A percentile compares a stretch with the other conserved stretches of the same genome.
phyloP scores from a whole-genome alignment of 2,888 invertebrate genomes.

The Hemaris fuciformis region DNA sequence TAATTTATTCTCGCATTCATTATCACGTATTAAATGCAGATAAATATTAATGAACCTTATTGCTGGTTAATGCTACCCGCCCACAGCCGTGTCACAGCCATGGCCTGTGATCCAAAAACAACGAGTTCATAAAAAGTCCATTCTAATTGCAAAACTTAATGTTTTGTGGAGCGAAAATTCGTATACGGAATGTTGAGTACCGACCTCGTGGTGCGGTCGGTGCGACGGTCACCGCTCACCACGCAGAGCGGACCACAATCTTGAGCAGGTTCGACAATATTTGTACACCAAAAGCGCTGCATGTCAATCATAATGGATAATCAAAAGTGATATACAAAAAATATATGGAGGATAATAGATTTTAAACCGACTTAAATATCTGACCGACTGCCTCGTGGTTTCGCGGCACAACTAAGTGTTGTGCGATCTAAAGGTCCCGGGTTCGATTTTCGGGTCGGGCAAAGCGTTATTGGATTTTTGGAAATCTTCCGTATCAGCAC shows the following conservation, averaged over 20 bases:
- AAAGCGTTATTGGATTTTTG: too few species aligned
- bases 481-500: too few species aligned
- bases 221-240: conserved; percentile 39
- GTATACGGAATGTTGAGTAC: conserved; percentile 36
- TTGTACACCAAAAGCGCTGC: background rate
- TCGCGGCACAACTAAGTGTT: too few species aligned
- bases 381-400: too few species aligned
- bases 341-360: too few species aligned
- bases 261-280: too few species aligned
- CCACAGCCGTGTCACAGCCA: background rate
- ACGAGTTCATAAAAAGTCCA: conserved; percentile 17
- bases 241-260: background rate
- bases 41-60: conserved; percentile 8
- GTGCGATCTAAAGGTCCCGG: too few species aligned
- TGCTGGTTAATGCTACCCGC: background rate
- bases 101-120: conserved; percentile 14
- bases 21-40: background rate
- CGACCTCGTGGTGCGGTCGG: conserved; percentile 36
- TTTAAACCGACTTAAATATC: too few species aligned
- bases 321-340: background rate
- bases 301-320: too few species aligned
- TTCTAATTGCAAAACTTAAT: conserved; percentile 40
- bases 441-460: too few species aligned
- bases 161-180: conserved; percentile 32
- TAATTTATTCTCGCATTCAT: background rate